Base-by-base conservation (phyloP, 2,797 vertebrate genomes). In the Pipistrellus nathusii region DNA sequence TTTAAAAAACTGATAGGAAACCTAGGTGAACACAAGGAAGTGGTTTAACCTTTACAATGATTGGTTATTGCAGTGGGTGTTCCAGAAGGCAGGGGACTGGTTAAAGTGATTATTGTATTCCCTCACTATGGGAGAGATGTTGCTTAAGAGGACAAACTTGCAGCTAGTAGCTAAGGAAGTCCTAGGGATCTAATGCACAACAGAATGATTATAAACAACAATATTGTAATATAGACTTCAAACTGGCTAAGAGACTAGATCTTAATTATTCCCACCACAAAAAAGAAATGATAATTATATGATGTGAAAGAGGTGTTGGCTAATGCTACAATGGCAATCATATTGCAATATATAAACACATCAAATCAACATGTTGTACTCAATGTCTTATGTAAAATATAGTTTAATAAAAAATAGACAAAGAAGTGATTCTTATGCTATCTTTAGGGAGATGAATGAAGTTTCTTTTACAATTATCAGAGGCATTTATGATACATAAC, bases 391-490 rank as follows among this genome's bases (percentile, higher is more conserved):
- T n/a, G 32, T 86, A 53, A 80, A 69, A 38, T 69, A 59, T 41
- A 80, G 30, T 80, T 80, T 73, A 80, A 7, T 80, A 71, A 71
- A 92, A 88, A 76, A 57, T 51, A 73, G 20, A 86, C 21, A 57
- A 55, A 93, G 78, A 82, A 75, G 23, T 66, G 46, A 44, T 73
- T 55, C 21, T 73, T 35, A 46, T 25, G 46, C 18, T 7, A n/a
- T 55, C 35, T 66, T 68, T 88, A 73, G 38, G 57, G 82, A 75
- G 77, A 75, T 55, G 30, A 75, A 15, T 88, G 53, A 46, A 66
- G 6, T 88, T 93, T 88, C 23, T 38, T 46, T 66, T 66, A n/a
- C 25, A 62, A 32, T 55, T 66, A 73, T 88, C 46, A 82, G 44
- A 66, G 35, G 17, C 68, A 23, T 82, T 73, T 82, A 55, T 11